Evolutionary conservation across 1,140 invertebrate species (phyloP), one percentile per base, ranked within the genome.

Genomic region (Caenorhabditis latens): DNA sequence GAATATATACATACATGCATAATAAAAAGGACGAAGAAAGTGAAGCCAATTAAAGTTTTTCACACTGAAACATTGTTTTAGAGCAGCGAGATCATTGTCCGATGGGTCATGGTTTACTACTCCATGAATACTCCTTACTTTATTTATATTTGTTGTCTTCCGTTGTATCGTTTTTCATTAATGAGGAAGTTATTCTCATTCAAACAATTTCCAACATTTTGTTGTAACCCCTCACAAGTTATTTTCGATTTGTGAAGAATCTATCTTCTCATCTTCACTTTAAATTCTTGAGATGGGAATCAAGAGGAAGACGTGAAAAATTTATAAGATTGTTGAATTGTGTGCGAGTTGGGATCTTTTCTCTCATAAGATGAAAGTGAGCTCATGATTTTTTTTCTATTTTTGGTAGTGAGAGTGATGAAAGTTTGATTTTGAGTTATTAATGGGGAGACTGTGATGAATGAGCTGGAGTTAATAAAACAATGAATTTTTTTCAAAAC

Each of bases 1-100:
- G 71, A 79, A 79, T 79, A 79, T 79, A 79, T 79, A 79, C 71
- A 79, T 79, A 50, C 71, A 79, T 79, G 71, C 71, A 79, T 79
- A 79, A 79, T 79, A 79, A 79, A 79, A 24, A 50, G 65, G 42
- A 71, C 16, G 40, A 53, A 50, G 46, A 79, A 79, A 79, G 71
- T 50, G 24, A 46, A 79, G 71, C 46, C 71, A 79, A 79, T 79
- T 79, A 50, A 79, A 79, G 71, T 79, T 79, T 79, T 79, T 21
- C 71, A 79, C 65, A 71, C 65, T 71, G 46, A 48, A 79, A 79
- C 46, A 50, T 50, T 50, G 46, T 46, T 50, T 79, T 43, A 75
- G 19, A 79, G 9, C 16, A 79, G 19, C 14, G 32, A 32, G 61
- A 24, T 32, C 21, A 63, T 63, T 40, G 61, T 63, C 32, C 32